phyloP scores from a whole-genome alignment of 30 jellyfish, hydroid and myxozoan species.

The Cassiopea andromeda region DNA sequence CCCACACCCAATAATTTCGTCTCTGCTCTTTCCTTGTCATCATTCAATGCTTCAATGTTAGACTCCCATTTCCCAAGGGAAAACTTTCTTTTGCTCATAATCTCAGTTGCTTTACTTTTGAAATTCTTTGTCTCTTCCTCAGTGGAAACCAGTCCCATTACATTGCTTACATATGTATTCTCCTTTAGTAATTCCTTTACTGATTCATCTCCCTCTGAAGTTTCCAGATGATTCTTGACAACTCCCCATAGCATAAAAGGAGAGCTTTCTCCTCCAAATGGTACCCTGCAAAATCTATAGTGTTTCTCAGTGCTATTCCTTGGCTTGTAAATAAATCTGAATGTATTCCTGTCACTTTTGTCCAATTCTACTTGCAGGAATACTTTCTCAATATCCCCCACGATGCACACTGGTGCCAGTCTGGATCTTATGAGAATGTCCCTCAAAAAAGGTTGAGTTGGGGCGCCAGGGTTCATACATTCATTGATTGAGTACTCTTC shows the following conservation, averaged over 20 bases:
- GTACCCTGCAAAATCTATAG: constrained; percentile 62
- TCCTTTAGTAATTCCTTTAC: constrained; percentile 16
- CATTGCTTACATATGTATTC: constrained; percentile 42
- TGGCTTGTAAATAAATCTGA: constrained; percentile 52
- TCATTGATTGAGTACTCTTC: constrained; percentile 57
- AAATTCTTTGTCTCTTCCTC: constrained; percentile 28
- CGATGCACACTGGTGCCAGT: constrained; percentile 53
- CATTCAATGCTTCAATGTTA: constrained; percentile 22
- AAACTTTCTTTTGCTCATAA: constrained; percentile 34
- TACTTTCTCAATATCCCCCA: constrained; percentile 41
- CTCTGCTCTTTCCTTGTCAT: constrained; percentile 28
- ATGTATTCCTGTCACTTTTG: constrained; percentile 55
- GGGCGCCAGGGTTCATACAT: constrained; percentile 73
- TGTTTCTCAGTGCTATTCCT: constrained; percentile 22
- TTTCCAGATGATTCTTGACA: constrained; percentile 31
- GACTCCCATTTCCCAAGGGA: constrained; percentile 63
- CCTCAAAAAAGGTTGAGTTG: constrained; percentile 59
- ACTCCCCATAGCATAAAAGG: constrained; percentile 61
- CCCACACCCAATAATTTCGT: constrained; percentile 47
- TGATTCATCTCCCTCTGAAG: constrained; percentile 14
- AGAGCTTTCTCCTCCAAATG: constrained; percentile 71
- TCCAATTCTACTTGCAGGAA: constrained; percentile 46
- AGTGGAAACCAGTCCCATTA: constrained; percentile 7
- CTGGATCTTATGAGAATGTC: constrained; percentile 65
- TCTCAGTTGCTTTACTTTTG: constrained; percentile 10